phyloP scores from a whole-genome alignment of 2,797 vertebrate species.

The Hipposideros larvatus region DNA sequence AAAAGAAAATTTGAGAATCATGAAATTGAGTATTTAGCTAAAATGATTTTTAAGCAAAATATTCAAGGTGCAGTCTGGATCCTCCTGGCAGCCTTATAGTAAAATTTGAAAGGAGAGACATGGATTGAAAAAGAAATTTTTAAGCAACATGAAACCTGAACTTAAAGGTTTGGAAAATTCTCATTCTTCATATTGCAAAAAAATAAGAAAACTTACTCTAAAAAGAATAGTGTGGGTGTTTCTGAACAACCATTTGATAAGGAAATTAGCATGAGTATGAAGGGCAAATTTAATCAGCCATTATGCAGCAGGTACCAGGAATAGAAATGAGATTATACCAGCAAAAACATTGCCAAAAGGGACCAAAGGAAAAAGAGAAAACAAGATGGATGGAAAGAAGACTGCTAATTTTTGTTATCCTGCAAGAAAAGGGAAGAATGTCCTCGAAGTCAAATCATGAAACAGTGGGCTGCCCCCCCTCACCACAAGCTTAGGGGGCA shows the following conservation, averaged over 20 bases:
- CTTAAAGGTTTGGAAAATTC: neutral
- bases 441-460: neutral
- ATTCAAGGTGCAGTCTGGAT: neutral
- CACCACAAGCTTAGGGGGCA: accelerated
- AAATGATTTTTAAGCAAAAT: neutral
- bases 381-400: neutral
- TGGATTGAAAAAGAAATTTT: neutral
- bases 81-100: neutral
- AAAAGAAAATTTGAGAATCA: neutral
- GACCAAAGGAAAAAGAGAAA: neutral
- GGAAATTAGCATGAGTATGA: neutral
- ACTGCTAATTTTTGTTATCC: neutral
- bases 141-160: neutral
- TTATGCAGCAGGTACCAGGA: neutral
- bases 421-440: neutral
- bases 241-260: neutral
- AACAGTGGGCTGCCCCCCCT: neutral
- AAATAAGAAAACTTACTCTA: neutral
- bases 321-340: neutral
- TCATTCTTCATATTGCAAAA: neutral
- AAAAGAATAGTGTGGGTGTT: neutral
- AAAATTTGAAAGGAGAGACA: neutral
- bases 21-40: neutral
- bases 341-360: neutral
- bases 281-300: neutral